phyloP scores from a whole-genome alignment of 2,113 vertebrate species.

The Peromyscus polionotus region DNA sequence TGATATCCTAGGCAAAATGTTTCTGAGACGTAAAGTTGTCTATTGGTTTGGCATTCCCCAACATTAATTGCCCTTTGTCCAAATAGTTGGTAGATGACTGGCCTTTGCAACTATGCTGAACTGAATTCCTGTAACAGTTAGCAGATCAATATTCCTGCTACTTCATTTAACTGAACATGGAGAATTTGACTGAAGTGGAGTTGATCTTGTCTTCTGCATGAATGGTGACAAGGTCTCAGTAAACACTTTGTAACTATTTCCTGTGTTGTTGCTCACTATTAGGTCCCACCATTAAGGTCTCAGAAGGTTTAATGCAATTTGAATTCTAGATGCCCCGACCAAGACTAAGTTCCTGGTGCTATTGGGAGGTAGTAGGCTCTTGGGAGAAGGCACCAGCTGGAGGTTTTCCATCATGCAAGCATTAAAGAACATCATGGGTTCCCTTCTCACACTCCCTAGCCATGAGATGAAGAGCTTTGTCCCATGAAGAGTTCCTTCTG shows the following conservation, averaged over 20 bases:
- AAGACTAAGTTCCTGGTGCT: not conserved
- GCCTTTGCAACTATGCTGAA: not conserved
- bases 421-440: not conserved
- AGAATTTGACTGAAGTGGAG: not conserved
- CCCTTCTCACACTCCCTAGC: not conserved
- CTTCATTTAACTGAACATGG: not conserved
- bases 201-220: not conserved
- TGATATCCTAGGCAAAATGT: not conserved
- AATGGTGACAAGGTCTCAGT: not conserved
- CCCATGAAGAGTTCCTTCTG: too few species aligned
- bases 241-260: not conserved
- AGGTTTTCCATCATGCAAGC: too few species aligned
- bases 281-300: not conserved
- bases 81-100: slow-evolving; percentile 14
- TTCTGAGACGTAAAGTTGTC: slow-evolving; percentile 13
- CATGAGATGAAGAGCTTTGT: not conserved
- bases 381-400: rapidly evolving
- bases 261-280: not conserved
- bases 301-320: not conserved
- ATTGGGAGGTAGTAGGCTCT: not conserved
- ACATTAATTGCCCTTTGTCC: not conserved
- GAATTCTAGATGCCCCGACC: not conserved
- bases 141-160: not conserved
- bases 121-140: slow-evolving; percentile 1
- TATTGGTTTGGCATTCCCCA: not conserved